Evolutionary conservation across 2,888 invertebrate genomes (phyloP).

Genomic region (Himalopsyche kuldschensis): DNA sequence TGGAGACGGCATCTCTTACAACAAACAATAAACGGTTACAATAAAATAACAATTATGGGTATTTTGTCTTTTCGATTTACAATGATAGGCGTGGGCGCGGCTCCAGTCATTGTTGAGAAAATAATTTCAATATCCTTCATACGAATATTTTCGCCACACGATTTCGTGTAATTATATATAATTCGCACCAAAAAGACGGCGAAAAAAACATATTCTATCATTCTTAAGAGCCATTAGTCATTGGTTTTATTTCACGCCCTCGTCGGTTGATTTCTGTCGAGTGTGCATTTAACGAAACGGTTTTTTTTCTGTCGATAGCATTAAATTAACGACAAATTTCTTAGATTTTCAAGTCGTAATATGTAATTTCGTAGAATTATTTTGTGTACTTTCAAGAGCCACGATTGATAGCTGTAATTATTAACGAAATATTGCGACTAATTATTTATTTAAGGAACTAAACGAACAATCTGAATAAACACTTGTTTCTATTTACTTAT

Average conservation of each 20-base stretch:
- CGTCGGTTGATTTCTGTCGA: not conserved
- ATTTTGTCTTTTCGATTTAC: not conserved
- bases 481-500: no score
- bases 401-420: no score
- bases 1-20: not conserved
- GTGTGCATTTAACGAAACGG: not conserved
- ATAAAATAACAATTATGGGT: not conserved
- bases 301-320: not conserved
- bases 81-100: not conserved
- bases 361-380: not conserved
- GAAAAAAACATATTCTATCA: not conserved
- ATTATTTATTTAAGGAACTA: no score
- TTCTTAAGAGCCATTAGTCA: not conserved
- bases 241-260: not conserved
- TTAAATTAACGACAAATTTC: not conserved
- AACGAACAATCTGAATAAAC: no score
- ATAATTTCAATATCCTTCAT: not conserved
- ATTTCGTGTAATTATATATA: conserved; percentile 1
- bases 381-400: not conserved
- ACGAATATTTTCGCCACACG: not conserved
- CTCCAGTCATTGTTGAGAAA: not conserved
- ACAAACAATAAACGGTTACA: not conserved
- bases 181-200: not conserved
- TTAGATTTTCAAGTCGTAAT: not conserved
- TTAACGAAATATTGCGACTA: no score